These are phyloP conservation scores for Pygocentrus nattereri DNA, from an alignment of 2,797 vertebrate genomes.

Conservation along the genomic window DNA sequence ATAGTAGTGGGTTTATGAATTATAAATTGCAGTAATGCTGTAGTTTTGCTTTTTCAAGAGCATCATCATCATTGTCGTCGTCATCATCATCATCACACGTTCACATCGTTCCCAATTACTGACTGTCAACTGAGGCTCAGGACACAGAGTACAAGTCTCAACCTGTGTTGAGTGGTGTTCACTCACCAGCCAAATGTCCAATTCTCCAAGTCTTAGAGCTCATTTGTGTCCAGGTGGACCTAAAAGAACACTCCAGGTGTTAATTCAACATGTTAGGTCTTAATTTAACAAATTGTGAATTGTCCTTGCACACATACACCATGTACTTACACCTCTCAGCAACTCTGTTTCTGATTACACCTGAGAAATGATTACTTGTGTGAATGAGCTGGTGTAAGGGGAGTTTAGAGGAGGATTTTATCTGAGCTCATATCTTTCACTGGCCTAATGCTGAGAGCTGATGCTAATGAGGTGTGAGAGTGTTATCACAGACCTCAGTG, in stretches of 20 bases:
- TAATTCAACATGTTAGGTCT: background rate
- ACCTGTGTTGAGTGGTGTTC: too few species aligned
- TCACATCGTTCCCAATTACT: background rate
- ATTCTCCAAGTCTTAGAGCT: background rate
- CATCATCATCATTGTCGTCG: too few species aligned
- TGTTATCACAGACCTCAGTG: background rate
- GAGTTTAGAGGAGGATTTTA: background rate
- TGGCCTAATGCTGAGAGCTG: slow-evolving; percentile 12
- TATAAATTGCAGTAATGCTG: background rate
- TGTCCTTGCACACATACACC: background rate
- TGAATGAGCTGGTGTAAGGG: background rate
- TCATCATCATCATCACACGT: background rate
- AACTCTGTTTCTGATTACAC: background rate
- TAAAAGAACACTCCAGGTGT: background rate
- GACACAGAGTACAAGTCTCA: too few species aligned
- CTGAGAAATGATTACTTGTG: slow-evolving; percentile 14
- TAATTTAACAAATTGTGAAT: background rate
- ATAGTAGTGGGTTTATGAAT: background rate
- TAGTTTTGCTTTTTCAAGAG: background rate
- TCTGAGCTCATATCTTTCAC: slow-evolving; percentile 14
- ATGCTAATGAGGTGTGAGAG: slow-evolving; percentile 18
- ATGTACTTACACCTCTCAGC: background rate
- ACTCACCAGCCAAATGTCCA: background rate
- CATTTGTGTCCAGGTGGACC: background rate
- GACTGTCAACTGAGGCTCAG: too few species aligned